Evolutionary conservation across 2,797 vertebrate species (phyloP).

Genomic region (Gadopsis bispinosus): DNA sequence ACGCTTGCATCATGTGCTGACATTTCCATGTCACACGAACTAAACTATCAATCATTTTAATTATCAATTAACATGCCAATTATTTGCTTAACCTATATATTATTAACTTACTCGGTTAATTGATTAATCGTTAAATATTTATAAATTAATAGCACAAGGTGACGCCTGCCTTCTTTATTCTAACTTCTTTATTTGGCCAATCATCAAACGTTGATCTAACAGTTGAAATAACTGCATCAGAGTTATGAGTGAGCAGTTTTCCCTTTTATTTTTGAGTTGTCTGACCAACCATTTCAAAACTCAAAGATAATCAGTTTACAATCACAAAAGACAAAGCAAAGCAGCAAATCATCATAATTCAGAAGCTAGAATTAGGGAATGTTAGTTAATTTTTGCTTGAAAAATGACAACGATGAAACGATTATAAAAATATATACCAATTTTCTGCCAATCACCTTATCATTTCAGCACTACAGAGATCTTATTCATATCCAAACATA

Average conservation of each 20-base stretch:
- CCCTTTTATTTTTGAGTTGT: too few species aligned
- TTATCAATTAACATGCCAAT: background rate
- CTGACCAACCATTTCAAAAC: too few species aligned
- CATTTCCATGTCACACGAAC: background rate
- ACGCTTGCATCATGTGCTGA: background rate
- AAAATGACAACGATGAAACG: background rate
- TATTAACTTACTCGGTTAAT: background rate
- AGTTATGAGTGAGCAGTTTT: too few species aligned
- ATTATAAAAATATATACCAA: background rate
- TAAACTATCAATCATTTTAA: background rate
- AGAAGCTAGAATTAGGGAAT: too few species aligned
- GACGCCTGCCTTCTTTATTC: too few species aligned
- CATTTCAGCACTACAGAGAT: background rate
- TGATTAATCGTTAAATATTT: background rate
- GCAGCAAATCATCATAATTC: too few species aligned
- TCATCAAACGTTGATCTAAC: background rate
- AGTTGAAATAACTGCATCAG: background rate
- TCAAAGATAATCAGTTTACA: too few species aligned
- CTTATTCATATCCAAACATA: background rate
- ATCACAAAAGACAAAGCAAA: too few species aligned
- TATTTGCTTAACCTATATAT: too few species aligned
- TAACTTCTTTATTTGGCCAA: too few species aligned
- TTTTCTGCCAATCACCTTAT: background rate
- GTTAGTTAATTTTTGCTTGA: background rate
- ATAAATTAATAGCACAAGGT: too few species aligned